phyloP scores from a whole-genome alignment of 1,140 invertebrate species.

The Platorchestia sp. region DNA sequence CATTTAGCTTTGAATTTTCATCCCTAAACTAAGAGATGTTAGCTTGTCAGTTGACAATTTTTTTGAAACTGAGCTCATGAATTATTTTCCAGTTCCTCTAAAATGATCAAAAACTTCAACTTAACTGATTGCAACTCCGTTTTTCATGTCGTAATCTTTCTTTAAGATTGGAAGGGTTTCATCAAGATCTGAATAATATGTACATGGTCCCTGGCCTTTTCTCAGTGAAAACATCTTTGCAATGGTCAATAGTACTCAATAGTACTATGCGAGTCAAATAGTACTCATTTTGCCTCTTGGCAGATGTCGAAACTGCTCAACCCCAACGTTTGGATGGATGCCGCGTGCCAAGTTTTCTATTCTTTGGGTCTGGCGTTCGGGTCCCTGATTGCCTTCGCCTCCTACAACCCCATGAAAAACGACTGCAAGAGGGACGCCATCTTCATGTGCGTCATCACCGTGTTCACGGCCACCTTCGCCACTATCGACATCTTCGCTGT shows the following conservation, averaged over 20 bases:
- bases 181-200: no score
- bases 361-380: conserved; percentile 75
- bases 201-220: no score
- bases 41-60: no score
- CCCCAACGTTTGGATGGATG: conserved; percentile 74
- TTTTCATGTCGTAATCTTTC: no score
- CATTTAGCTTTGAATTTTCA: no score
- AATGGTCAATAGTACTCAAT: not conserved
- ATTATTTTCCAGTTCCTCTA: no score
- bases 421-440: conserved; percentile 73
- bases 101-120: no score
- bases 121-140: no score
- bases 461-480: conserved; percentile 75
- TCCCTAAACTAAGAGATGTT: no score
- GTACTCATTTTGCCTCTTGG: not conserved
- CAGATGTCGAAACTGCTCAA: conserved; percentile 69
- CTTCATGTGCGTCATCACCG: conserved; percentile 73
- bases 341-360: conserved; percentile 75
- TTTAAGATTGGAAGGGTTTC: no score
- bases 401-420: conserved; percentile 72
- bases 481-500: conserved; percentile 72
- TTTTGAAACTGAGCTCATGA: no score
- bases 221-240: not conserved
- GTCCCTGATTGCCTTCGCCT: conserved; percentile 71
- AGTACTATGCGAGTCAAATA: not conserved